Evolutionary conservation across 2,888 invertebrate genomes (phyloP), one percentile per base, ranked within the genome.

Genomic region (Scaptomyza reducta): DNA sequence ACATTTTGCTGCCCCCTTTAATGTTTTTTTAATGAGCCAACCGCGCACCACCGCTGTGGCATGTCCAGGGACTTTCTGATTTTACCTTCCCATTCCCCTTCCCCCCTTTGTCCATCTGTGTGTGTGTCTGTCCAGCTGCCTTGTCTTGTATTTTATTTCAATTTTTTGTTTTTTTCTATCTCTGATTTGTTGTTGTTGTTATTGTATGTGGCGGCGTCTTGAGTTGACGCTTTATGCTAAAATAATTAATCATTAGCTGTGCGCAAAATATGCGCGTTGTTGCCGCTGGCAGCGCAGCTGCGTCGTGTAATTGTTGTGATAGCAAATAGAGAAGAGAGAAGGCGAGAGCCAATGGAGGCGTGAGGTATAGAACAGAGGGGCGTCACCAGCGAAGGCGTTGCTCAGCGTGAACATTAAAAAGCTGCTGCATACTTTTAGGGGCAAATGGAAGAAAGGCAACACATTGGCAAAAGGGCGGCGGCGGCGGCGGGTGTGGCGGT

Each of bases 171-270:
- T 38, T 16, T 22, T 29, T 33, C 3, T 49, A n/a, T 35, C 10
- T 29, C 27, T 27, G 6, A 35, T 38, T 14, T 58, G 29, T 46
- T 40, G 25, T 25, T 45, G 42, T 47, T 66, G 45, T 55, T 57
- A 14, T 45, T 69, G 50, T 65, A 42, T 51, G 55, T 51, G 41
- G 53, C 58, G 68, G 78, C 67, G 87, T 88, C 84, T 83, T 80
- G 80, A 82, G 82, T 83, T 85, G 82, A 88, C 88, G 83, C 83
- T 84, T 84, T 84, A 88, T 84, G 84, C 86, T 84, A 87, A 87
- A 88, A 87, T 84, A 84, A 84, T 84, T 84, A 84, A 84, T 84
- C 84, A 84, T 84, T 88, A 87, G 88, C 77, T 67, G 68, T 38
- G 87, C 68, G 86, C 76, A 80, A 87, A 84, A 84, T 87, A 87